Evolutionary conservation across 2,888 invertebrate species (phyloP), one percentile per base, ranked within the genome.

Genomic region (Psylliodes chrysocephalus): DNA sequence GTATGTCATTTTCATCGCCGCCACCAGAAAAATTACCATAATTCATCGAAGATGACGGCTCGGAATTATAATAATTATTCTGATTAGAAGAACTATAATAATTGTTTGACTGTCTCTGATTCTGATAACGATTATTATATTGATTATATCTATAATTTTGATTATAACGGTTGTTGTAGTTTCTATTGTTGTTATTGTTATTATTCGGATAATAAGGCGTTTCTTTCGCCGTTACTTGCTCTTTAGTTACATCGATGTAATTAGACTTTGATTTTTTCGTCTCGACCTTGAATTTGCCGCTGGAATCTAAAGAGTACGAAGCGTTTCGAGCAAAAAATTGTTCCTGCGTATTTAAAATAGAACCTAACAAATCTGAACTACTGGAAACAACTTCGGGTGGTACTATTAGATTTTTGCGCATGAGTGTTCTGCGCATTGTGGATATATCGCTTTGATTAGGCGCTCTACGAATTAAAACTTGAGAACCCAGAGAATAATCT

Each of bases 291-390:
- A 92, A 77, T 15, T 85, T 86, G 0, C 92, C 92, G 72, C 89
- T 88, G 1, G 86, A 85, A 42, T 87, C 85, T 0, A 89, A 74
- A 0, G 86, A 86, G 5, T 89, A 84, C 1, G 87, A 80, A 18
- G 87, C 84, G 49, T 87, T 85, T 66, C 87, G 89, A 4, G 90
- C 89, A 77, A 91, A 90, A 82, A 92, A 87, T 63, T 88, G 84
- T 52, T 89, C 86, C 79, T 93, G 93, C 70, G 87, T 86, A 67
- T 88, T 87, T 73, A 93, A 82, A 70, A 93, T 92, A 73, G 85
- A 88, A 25, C 87, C 88, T 3, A 93, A 82, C 6, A 93, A 74
- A 81, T 93, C 91, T 1, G 79, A 69, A 0, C 86, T 82, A n/a
- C 85, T 75, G 0, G 75, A 72, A n/a, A 74, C 77, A 1, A 82